A percentile compares a stretch with the other conserved stretches of the same genome.
phyloP scores from a whole-genome alignment of 2,797 vertebrate species.

The Agapornis canus region DNA sequence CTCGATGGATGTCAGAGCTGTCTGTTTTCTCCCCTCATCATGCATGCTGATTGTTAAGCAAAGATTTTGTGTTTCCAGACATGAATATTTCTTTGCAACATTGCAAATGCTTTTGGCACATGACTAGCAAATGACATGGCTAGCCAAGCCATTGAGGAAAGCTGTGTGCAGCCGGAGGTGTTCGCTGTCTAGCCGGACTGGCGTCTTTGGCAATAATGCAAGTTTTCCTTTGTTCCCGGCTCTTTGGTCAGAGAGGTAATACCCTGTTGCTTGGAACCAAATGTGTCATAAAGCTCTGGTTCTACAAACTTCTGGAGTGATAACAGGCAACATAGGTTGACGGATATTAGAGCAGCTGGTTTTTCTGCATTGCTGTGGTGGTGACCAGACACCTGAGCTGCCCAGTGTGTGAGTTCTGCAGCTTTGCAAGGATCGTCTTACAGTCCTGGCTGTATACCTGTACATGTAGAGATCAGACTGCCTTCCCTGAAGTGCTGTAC shows the following conservation, averaged over 20 bases:
- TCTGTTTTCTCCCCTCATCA: neutral
- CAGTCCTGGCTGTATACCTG: neutral
- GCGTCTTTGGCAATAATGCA: neutral
- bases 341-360: neutral
- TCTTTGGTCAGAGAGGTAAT: neutral
- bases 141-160: neutral
- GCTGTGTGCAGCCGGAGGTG: neutral
- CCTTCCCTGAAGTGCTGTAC: neutral
- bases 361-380: neutral
- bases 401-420: fast-evolving
- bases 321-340: neutral
- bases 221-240: neutral
- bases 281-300: neutral
- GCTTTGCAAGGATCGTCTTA: neutral
- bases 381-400: constrained; percentile 8
- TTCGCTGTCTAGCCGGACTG: neutral
- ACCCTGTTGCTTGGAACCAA: neutral
- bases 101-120: fast-evolving
- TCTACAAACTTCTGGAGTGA: neutral
- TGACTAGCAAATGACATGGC: neutral
- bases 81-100: neutral
- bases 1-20: neutral
- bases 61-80: neutral
- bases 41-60: neutral
- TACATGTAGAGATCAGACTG: neutral